Evolutionary conservation across 1,140 invertebrate species (phyloP), one percentile per base, ranked within the genome.

Genomic region (Dufourea novaeangliae): DNA sequence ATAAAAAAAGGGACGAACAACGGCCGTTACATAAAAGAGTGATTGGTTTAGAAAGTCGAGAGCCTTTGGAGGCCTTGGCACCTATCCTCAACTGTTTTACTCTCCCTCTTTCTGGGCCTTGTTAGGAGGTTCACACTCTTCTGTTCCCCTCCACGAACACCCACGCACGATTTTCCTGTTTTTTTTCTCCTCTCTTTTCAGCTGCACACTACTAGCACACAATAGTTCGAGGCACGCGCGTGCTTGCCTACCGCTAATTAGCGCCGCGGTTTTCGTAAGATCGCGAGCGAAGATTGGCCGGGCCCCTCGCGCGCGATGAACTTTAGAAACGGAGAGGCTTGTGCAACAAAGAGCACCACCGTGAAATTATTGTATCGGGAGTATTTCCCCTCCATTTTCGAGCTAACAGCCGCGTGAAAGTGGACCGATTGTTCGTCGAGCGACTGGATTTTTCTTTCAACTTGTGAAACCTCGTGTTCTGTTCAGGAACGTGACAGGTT

Each of bases 21-120:
- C 88, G 86, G 80, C 84, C 88, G 88, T 91, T 91, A 90, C 86
- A 91, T 90, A 91, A 90, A 91, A 89, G n/a, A n/a, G 83, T 80
- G 80, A 88, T 86, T 88, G 88, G 88, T 80, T 90, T 91, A 89
- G 89, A 90, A 90, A 91, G 89, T 89, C 74, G 66, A 34, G 22
- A 10, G 54, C 27, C 54, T 17, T 1, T 50, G 73, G 75, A 85
- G 69, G 76, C 87, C 87, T 88, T 88, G 79, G 32, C 80, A 76
- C n/a, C n/a, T n/a, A 67, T 68, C 82, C 66, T 56, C 71, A 41
- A 61, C 72, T 63, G 76, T 52, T 79, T 83, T 78, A 74, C 81
- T 80, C 78, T 64, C 61, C 29, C 29, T 10, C 56, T 17, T n/a
- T 29, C 7, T 52, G 1, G 10, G 25, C 25, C 37, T 25, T 56